Base-by-base conservation (phyloP, 2,888 invertebrate genomes). In the Microplitis deprimator region DNA sequence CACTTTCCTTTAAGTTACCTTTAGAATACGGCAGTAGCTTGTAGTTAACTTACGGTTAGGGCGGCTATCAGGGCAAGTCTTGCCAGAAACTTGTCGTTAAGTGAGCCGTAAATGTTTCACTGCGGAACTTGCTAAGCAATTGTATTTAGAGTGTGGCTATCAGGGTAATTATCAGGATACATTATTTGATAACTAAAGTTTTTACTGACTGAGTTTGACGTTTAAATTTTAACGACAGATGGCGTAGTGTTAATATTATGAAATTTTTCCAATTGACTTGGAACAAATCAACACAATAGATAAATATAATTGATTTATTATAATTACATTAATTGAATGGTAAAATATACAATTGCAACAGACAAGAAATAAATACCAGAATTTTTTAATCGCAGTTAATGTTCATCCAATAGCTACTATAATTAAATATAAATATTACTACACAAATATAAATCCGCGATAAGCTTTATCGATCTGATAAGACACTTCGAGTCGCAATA, bases 381-480 rank as follows among this genome's bases (percentile, higher is more conserved):
- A 5, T 50, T 50, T 50, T 50, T 1, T 13, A 50, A 50, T 13
- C 50, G 50, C 13, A 13, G 50, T 13, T 50, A 13, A 50, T 13
- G 13, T 29, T 50, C 13, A 50, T 50, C 13, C 10, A 50, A 50
- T 50, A 50, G 13, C 8, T 50, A 50, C 50, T 13, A 29, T 29
- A 29, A 13, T 38, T 62, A 17, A 62, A 62, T 10, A 64, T 20
- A 64, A 64, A 64, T 20, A 64, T 64, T 64, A 7, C 20, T 64
- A 6, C 64, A 20, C 16, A 17, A 64, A 20, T 10, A 64, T 20
- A 10, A 64, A 64, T 16, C 64, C 3, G 17, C 17, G 20, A 64
- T 64, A 16, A 64, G 50, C 6, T 29, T 20, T 59, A 59, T 71
- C 6, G 17, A 62, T 39, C n/a, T 17, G 17, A 40, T 39, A 8